Percentiles rank a stretch among this genome's conserved stretches.
phyloP scores from a whole-genome alignment of 2,113 vertebrate genomes.

The Callopanchax toddi region DNA sequence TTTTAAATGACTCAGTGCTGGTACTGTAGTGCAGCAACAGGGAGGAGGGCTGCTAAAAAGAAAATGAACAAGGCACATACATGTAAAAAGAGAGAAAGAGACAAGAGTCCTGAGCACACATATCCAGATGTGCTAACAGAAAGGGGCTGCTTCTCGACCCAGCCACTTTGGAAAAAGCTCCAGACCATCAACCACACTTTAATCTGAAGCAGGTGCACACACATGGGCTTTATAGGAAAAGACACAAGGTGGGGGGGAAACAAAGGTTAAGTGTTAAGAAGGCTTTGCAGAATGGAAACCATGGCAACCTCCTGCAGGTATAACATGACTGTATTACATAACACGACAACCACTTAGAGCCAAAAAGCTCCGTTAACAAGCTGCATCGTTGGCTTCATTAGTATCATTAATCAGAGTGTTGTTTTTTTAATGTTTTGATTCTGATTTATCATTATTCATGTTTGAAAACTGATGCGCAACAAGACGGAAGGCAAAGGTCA shows the following conservation, averaged over 20 bases:
- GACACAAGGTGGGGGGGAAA: slow-evolving; percentile 28
- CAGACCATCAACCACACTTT: slow-evolving; percentile 55
- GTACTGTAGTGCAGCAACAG: not conserved
- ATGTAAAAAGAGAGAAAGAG: slow-evolving; percentile 4
- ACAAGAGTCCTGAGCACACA: slow-evolving; percentile 38
- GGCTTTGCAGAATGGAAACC: slow-evolving; percentile 53
- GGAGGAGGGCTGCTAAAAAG: slow-evolving; percentile 4
- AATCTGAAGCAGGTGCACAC: slow-evolving; percentile 75
- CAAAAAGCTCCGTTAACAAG: slow-evolving; percentile 28
- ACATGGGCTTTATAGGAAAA: slow-evolving; percentile 39
- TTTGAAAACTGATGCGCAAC: no score
- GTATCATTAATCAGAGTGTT: slow-evolving; percentile 30
- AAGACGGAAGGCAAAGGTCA: not conserved
- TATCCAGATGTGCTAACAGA: slow-evolving; percentile 55
- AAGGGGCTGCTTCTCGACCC: slow-evolving; percentile 34
- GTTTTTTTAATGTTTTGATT: slow-evolving; percentile 31
- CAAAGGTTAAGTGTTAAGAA: slow-evolving; percentile 62
- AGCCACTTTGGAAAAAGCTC: slow-evolving; percentile 54
- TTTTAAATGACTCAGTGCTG: not conserved
- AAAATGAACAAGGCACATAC: slow-evolving; percentile 43
- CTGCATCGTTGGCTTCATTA: slow-evolving; percentile 41
- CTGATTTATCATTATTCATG: slow-evolving; percentile 19
- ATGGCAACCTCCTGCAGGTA: slow-evolving; percentile 57
- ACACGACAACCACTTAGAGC: slow-evolving; percentile 33
- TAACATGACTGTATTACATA: slow-evolving; percentile 51